Evolutionary conservation across 2,113 vertebrate species (phyloP), one percentile per base, ranked within the genome.

Genomic region (Siniperca knerii): DNA sequence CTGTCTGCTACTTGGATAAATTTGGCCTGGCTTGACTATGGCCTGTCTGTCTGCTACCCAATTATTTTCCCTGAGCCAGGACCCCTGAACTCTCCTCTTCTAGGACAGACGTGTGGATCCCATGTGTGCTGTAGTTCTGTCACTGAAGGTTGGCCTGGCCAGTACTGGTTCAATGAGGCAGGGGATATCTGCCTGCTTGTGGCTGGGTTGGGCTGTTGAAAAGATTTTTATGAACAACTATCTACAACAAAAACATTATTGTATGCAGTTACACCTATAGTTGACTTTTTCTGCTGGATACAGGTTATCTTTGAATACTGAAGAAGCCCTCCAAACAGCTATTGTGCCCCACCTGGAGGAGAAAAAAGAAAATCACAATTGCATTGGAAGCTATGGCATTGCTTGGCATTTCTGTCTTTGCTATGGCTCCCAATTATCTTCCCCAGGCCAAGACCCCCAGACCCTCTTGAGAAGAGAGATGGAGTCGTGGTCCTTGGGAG

Each of bases 31-130:
- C 82, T 85, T 35, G 46, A 84, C 73, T 86, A 68, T 79, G 81
- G 70, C 82, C 84, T 85, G 83, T 91, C 86, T 84, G 65, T 88
- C 85, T 80, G 50, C 62, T 81, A 81, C 77, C 90, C 92, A 95
- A 93, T 94, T 94, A 95, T 91, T 92, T 94, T 89, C 77, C 75
- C 78, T 2, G 16, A 89, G 88, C 82, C 80, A 65, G 75, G 86
- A 95, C 89, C 92, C 87, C 64, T 93, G 90, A 92, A 85, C 90
- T 82, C 77, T 55, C 60, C 50, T 83, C 84, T 83, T 86, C 76
- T 58, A n/a, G 87, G 77, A 83, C 61, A 82, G 83, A 86, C 74
- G 52, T 75, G 64, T 48, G 46, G 80, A 87, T 89, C 87, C 86
- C 92, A 67, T 79, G 87, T 83, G 92, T 83, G 54, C 76, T 89